Percentiles rank a stretch among this genome's conserved stretches.
phyloP scores from a whole-genome alignment of 2,113 vertebrate species.

The Takifugu flavidus region DNA sequence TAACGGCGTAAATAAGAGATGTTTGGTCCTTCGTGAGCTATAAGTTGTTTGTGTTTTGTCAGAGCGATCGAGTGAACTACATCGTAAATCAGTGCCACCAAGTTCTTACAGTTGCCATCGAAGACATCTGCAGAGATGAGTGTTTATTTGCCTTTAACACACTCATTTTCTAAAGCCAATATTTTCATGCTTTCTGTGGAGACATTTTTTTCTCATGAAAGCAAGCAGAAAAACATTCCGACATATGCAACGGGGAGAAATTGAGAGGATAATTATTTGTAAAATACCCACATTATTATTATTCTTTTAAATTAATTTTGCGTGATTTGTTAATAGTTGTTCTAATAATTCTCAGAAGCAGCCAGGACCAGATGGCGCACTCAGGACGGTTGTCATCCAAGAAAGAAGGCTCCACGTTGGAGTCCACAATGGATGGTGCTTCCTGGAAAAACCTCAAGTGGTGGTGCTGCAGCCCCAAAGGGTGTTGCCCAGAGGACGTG shows the following conservation, averaged over 20 bases:
- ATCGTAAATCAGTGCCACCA: not conserved
- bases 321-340: too few species aligned
- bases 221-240: too few species aligned
- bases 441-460: constrained; percentile 85
- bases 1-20: not conserved
- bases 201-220: too few species aligned
- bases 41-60: not conserved
- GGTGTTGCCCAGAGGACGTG: constrained; percentile 35
- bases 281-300: not conserved
- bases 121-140: not conserved
- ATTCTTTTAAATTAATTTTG: not conserved
- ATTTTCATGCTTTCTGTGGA: too few species aligned
- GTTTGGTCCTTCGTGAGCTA: not conserved
- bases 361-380: constrained; percentile 21
- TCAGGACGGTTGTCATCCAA: constrained; percentile 67
- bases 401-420: constrained; percentile 87
- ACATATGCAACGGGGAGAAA: too few species aligned
- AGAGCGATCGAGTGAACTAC: not conserved
- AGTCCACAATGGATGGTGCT: constrained; percentile 87
- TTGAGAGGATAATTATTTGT: too few species aligned
- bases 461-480: constrained; percentile 77
- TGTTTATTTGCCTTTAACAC: not conserved
- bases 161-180: too few species aligned
- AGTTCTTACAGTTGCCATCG: not conserved
- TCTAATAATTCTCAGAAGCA: constrained; percentile 61